A percentile compares a stretch with the other conserved stretches of the same genome.
phyloP scores from a whole-genome alignment of 2,113 vertebrate genomes.

The Rhinoptilus africanus region DNA sequence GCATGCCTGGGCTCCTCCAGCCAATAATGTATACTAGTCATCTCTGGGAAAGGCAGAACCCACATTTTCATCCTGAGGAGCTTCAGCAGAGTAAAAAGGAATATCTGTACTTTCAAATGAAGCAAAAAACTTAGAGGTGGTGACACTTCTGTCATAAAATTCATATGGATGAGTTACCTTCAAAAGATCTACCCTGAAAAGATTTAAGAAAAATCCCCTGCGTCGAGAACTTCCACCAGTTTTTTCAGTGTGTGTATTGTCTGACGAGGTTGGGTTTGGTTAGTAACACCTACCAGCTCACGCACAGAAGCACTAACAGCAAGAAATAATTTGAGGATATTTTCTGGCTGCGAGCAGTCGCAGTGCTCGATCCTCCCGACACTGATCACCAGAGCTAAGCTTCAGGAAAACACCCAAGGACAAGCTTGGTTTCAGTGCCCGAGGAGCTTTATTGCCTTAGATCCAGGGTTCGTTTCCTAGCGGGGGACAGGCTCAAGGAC shows the following conservation, averaged over 20 bases:
- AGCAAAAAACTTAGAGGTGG: neutral
- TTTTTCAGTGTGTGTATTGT: neutral
- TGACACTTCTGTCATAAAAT: neutral
- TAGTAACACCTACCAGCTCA: neutral
- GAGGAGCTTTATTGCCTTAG: neutral
- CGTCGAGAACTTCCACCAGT: neutral
- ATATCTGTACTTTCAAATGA: neutral
- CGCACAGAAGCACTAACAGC: neutral
- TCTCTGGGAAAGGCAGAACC: neutral
- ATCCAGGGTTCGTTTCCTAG: neutral
- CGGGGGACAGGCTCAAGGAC: neutral
- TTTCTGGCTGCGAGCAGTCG: neutral
- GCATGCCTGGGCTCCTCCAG: neutral
- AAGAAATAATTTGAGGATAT: neutral
- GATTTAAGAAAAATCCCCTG: neutral
- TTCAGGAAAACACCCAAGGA: neutral
- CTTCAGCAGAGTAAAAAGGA: neutral
- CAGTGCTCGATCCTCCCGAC: neutral
- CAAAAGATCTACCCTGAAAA: neutral
- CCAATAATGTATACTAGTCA: neutral
- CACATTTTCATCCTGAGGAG: neutral
- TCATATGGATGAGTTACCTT: neutral
- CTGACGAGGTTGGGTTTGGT: neutral
- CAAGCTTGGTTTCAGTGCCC: neutral
- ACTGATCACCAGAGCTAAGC: neutral